Evolutionary conservation across 2,888 invertebrate species (phyloP).

Genomic region (Drosophila rellima): DNA sequence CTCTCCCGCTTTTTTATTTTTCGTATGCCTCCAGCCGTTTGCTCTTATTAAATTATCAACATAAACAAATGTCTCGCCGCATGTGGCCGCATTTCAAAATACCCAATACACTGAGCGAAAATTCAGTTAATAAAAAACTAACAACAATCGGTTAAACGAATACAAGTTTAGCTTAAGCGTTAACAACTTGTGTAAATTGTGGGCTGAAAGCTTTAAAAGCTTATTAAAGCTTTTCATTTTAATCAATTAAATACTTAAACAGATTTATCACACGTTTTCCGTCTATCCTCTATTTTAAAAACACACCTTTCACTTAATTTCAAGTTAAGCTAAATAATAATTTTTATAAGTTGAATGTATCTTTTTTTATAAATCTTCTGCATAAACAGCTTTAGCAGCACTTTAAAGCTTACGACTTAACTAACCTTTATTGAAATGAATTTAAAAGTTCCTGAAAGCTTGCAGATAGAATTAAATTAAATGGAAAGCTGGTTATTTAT

Average conservation of each 20-base stretch:
- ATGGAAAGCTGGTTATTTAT: too few relatives aligned
- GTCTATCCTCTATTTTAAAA: background rate
- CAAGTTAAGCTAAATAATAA: too few relatives aligned
- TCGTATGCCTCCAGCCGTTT: slow-evolving; percentile 56
- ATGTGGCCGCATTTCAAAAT: slow-evolving; percentile 59
- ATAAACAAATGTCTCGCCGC: slow-evolving; percentile 75
- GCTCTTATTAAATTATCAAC: slow-evolving; percentile 80
- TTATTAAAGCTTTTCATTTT: background rate
- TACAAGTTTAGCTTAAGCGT: background rate
- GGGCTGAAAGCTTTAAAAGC: background rate
- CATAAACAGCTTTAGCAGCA: too few relatives aligned
- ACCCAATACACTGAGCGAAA: slow-evolving; percentile 46
- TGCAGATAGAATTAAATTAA: too few relatives aligned
- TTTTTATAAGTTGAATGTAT: too few relatives aligned
- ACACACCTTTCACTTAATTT: background rate
- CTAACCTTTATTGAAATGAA: too few relatives aligned
- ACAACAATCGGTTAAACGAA: background rate
- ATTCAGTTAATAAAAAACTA: background rate
- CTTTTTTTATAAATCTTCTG: too few relatives aligned
- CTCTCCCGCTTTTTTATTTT: background rate
- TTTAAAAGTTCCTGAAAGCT: too few relatives aligned
- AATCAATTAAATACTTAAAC: background rate
- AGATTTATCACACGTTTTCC: background rate
- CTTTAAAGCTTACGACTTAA: too few relatives aligned
- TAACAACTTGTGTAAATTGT: background rate